Evolutionary conservation across 1,140 invertebrate genomes (phyloP).

Genomic region (Druon quercuslanigerum): DNA sequence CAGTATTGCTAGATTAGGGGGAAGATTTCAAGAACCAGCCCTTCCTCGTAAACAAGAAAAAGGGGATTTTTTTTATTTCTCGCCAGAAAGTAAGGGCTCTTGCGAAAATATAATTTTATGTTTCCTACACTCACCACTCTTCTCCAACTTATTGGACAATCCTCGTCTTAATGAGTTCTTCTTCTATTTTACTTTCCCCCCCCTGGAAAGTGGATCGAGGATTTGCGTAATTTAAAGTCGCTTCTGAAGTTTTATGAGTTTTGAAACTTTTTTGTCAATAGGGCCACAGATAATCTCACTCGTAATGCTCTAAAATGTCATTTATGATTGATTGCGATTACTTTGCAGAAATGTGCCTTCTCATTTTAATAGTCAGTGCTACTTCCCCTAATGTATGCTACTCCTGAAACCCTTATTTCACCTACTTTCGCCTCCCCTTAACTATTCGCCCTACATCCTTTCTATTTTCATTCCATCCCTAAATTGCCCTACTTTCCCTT

Average conservation of each 20-base stretch:
- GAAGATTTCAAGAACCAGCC: background rate
- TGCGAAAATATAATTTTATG: background rate
- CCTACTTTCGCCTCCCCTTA: too few relatives aligned
- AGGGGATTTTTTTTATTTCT: background rate
- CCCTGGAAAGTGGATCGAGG: background rate
- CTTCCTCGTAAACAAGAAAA: background rate
- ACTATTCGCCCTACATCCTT: too few relatives aligned
- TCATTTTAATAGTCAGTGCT: background rate
- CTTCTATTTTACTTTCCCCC: background rate
- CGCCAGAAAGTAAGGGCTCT: background rate
- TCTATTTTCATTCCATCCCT: too few relatives aligned
- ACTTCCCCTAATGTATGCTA: too few relatives aligned
- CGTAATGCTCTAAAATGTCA: background rate
- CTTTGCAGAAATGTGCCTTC: background rate
- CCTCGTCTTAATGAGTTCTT: conserved; percentile 8
- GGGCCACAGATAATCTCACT: background rate
- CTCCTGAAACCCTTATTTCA: too few relatives aligned
- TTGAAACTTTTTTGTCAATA: conserved; percentile 5
- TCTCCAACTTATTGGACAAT: background rate
- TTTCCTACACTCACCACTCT: background rate
- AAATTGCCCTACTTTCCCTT: too few relatives aligned
- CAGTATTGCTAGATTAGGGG: background rate
- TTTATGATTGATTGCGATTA: background rate
- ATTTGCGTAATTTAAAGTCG: background rate
- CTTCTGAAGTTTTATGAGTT: conserved; percentile 19